Base-by-base conservation (phyloP, 2,113 vertebrate genomes). In the Taurulus bubalis region DNA sequence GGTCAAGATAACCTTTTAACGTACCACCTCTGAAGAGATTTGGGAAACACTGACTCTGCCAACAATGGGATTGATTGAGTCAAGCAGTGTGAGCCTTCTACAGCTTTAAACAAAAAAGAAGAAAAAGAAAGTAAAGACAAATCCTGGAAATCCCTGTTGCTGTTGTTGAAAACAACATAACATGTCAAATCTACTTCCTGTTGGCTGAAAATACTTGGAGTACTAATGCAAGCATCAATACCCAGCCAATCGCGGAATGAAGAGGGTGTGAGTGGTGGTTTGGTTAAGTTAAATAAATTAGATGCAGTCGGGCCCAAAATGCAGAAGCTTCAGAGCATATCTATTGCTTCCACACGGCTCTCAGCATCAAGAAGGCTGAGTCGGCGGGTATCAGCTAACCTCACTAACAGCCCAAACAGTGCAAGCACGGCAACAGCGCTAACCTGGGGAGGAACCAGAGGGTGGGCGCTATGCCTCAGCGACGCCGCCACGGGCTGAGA, bases 81-180 rank as follows among this genome's bases (percentile, higher is more conserved):
- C 8, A 26, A 53, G 18, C 16, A 38, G 5, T 62, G 22, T 28
- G 70, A 59, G 53, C 6, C 26, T 45, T 26, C 38, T 22, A 45
- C 38, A 72, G 70, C 70, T 26, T 45, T 10, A 42, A 10, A 42
- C 9, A 0, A 42, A 66, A 28, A 30, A 20, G 34, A 7, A 18
- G 11, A 3, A 47, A 65, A 6, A 51, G 24, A 60, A 74, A 34
- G 49, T 71, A 66, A 84, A 80, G 24, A 69, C 0, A 59, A 36
- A 10, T 49, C 40, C 42, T 58, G 38, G 38, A 42, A 75, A 51
- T 38, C 26, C 16, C 14, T 75, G 15, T 38, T 26, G 65, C 22
- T 51, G 7, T 15, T 51, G n/a, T 1, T 36, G 55, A 36, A 22
- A 42, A 28, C 4, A 18, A 18, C 42, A 38, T 11, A 14, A 18